Evolutionary conservation across 1,140 invertebrate genomes (phyloP), one percentile per base, ranked within the genome.

Genomic region (Hyposmocoma kahamanoa): DNA sequence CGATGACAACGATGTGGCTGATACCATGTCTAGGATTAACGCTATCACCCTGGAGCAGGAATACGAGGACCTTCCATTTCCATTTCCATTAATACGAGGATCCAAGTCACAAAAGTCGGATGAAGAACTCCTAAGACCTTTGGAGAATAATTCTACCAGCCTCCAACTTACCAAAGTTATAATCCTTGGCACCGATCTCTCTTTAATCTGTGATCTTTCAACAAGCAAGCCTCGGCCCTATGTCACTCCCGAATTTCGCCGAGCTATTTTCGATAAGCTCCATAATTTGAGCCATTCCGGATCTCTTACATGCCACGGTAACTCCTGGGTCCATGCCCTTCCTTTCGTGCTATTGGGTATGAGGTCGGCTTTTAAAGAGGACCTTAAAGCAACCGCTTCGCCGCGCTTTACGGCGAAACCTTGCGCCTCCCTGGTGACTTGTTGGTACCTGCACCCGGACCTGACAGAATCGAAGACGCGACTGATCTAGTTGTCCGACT

Each of bases 301-400:
- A 4, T 9, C 30, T 4, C 6, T 3, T 9, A 5, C 30, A 34
- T 34, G 30, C 28, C 26, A 38, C 19, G 22, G 6, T n/a, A 13
- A 34, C 19, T 10, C 9, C 30, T 87, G 80, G 78, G 53, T 52
- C 0, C 50, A 68, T 21, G 10, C 41, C 1, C 53, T 87, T 6
- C 76, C 83, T 1, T 49, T 66, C 3, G 69, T 87, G 5, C 46
- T 87, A 0, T 51, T 86, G 15, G 30, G 30, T 4, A 34, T 34
- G 15, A 9, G 30, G 3, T n/a, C 9, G 10, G 30, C 30, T 13
- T 1, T 79, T 79, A 4, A 51, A 82, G 0, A 36, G 75, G 22
- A 48, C 65, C 32, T 68, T 2, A 22, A 61, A 10, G 53, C 61
- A 0, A 63, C 69, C 0, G 44, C 74, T 0, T 67, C 67, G 8